Conservation (phyloP, 2,113 vertebrate genomes). For the cattle (Bos taurus) region DNA sequence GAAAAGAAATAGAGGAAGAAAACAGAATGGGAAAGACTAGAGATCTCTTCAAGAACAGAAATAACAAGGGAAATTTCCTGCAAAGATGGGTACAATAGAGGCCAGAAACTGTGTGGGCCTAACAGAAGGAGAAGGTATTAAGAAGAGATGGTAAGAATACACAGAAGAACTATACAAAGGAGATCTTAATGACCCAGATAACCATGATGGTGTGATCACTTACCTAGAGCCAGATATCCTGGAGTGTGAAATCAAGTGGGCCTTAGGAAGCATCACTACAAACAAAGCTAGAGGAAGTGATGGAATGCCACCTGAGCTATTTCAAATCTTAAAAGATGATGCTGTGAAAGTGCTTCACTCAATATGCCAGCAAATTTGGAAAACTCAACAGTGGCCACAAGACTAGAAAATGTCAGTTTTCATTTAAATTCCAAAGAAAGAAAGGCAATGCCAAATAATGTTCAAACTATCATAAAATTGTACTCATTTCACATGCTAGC, state of each 20-base stretch:
- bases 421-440: not conserved
- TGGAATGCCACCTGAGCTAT: not conserved
- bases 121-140: not conserved
- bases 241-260: not conserved
- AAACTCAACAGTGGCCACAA: not conserved
- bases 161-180: not conserved
- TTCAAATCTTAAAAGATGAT: not conserved
- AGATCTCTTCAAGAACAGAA: not conserved
- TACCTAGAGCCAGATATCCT: not conserved
- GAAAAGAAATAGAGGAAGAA: not conserved
- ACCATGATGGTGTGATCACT: not conserved
- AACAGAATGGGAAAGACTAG: not conserved
- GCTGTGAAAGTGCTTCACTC: not conserved
- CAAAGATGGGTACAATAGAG: not conserved
- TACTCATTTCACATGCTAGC: not conserved
- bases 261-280: not conserved
- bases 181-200: not conserved
- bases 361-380: not conserved
- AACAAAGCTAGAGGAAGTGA: not conserved
- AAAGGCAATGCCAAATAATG: not conserved
- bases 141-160: not conserved
- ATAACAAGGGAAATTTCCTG: not conserved
- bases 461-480: not conserved
- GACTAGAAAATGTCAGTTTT: not conserved
- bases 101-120: not conserved